phyloP scores from a whole-genome alignment of 2,888 invertebrate genomes.

The Dasypogon diadema region DNA sequence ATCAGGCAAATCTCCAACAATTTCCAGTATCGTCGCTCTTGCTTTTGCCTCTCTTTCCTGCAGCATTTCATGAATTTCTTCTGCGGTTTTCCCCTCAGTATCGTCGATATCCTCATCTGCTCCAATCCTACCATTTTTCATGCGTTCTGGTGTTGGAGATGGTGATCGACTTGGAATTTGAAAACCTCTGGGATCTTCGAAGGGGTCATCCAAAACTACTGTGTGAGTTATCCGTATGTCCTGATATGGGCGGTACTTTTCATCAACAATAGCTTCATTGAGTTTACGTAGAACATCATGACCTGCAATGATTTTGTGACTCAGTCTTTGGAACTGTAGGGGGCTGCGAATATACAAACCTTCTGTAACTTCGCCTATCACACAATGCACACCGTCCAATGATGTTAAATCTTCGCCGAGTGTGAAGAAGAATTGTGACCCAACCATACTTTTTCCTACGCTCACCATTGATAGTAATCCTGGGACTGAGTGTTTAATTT shows the following conservation, averaged over 20 bases:
- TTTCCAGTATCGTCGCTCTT: constrained; percentile 96
- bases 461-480: constrained; percentile 96
- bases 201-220: constrained; percentile 95
- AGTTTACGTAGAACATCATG: constrained; percentile 85
- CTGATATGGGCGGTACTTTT: constrained; percentile 88
- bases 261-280: constrained; percentile 95
- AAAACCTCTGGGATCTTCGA: constrained; percentile 86
- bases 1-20: constrained; percentile 97
- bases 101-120: constrained; percentile 96
- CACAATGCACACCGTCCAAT: constrained; percentile 90
- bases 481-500: constrained; percentile 87
- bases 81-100: constrained; percentile 83
- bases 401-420: constrained; percentile 88
- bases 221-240: constrained; percentile 98
- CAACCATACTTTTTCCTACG: constrained; percentile 89
- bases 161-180: constrained; percentile 88
- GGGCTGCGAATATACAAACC: no score
- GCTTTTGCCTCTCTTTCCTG: constrained; percentile 95
- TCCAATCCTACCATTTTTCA: constrained; percentile 88
- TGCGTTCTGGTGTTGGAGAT: constrained; percentile 83
- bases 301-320: constrained; percentile 58
- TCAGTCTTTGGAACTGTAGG: no score
- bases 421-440: constrained; percentile 97
- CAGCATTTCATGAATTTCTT: constrained; percentile 88
- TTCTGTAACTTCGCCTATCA: constrained; percentile 96